These are phyloP conservation scores for Hylomyscus alleni DNA, from an alignment of 2,797 vertebrate species.

Conservation along the genomic window DNA sequence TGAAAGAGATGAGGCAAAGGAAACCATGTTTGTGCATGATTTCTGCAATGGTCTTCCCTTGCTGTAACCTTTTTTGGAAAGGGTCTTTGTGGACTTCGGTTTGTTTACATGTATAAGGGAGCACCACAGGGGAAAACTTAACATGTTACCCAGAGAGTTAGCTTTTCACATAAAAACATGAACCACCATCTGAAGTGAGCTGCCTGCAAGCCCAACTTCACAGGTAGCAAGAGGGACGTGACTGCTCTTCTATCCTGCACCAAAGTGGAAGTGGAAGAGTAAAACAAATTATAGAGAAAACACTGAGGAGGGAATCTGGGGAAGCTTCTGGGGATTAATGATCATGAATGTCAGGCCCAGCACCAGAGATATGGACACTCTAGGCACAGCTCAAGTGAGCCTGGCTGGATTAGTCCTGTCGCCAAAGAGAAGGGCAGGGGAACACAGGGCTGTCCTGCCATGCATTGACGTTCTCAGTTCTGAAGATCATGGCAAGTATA, in stretches of 20 bases:
- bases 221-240: fast-evolving
- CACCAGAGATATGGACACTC: too few relatives aligned
- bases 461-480: not conserved
- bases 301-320: too few relatives aligned
- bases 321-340: not conserved
- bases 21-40: not conserved
- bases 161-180: not conserved
- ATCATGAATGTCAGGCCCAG: not conserved
- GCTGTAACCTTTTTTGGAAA: not conserved
- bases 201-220: not conserved
- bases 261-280: not conserved
- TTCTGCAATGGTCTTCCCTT: not conserved
- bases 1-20: not conserved
- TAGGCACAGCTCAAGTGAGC: not conserved
- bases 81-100: not conserved
- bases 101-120: not conserved
- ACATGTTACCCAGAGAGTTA: not conserved
- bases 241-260: not conserved
- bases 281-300: not conserved
- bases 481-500: fast-evolving
- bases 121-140: not conserved
- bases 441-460: fast-evolving
- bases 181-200: not conserved
- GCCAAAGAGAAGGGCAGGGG: too few relatives aligned
- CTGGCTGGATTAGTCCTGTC: not conserved